Conservation (phyloP, 2,888 invertebrate species). For the Eristalinus sepulchralis region DNA sequence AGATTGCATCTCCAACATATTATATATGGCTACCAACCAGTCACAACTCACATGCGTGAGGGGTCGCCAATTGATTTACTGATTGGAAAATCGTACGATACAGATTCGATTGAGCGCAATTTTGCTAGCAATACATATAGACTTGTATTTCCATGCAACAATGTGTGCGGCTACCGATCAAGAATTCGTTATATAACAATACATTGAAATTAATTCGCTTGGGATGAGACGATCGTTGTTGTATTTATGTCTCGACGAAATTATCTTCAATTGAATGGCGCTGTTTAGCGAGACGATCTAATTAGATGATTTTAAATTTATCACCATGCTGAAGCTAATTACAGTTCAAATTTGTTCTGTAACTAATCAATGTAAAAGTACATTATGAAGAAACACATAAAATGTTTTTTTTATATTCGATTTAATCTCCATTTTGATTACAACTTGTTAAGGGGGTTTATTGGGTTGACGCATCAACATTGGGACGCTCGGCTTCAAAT, state of each 20-base stretch:
- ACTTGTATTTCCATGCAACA: background rate
- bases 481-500: too few species aligned
- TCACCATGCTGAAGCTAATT: background rate
- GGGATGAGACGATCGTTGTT: background rate
- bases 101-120: constrained; percentile 17
- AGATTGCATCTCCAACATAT: background rate
- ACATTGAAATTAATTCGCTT: background rate
- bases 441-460: too few species aligned
- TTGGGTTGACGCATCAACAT: too few species aligned
- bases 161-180: background rate
- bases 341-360: too few species aligned
- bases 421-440: too few species aligned
- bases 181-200: background rate
- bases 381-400: too few species aligned
- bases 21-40: background rate
- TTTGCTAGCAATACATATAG: background rate
- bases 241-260: background rate
- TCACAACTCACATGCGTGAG: background rate
- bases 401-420: too few species aligned
- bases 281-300: background rate
- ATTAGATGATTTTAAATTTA: background rate
- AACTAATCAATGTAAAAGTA: too few species aligned
- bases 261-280: constrained; percentile 5
- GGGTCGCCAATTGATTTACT: background rate
- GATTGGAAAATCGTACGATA: constrained; percentile 25